Base-by-base conservation (phyloP, 2,113 vertebrate genomes). In the Burhinus bistriatus region DNA sequence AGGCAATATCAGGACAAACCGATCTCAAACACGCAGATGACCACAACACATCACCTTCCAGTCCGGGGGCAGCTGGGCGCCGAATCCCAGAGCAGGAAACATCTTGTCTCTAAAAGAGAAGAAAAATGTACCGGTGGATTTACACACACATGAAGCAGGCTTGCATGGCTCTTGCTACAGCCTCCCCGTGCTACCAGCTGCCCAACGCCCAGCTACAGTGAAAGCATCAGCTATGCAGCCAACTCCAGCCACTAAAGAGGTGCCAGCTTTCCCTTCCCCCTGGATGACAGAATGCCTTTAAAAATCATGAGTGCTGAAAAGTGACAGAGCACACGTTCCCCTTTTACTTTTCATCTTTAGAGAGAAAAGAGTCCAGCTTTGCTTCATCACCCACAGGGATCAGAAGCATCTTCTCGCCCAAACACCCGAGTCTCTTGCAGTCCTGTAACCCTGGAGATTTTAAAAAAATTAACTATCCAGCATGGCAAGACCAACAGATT, bases 11-110 rank as follows among this genome's bases (percentile, higher is more conserved):
- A 38, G 84, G 54, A 79, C 19, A 69, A 87, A 69, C 45, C 19
- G 44, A 19, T 65, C 62, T 34, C 57, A 61, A 83, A 57, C 4
- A 3, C 2, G 13, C 18, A 83, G 58, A 36, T 34, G 38, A 20
- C 12, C 45, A 47, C 47, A 26, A 64, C 30, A 79, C 47, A 97
- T 97, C 96, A 99, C 99, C 99, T 99, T 99, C 99, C 99, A 99
- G 98, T 99, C 99, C 34, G 99, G 99, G 2, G 99, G 99, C 84
- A 99, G 98, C 97, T 99, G 99, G 72, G 99, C 99, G 8, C 99
- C 99, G 25, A 99, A 99, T 94, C 99, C 99, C 96, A 99, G 98
- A 77, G 99, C 99, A 88, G 99, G 99, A 98, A 99, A 99, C 99
- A 99, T 99, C 98, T 99, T 99, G 97, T 99, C 99, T 59, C 99